Evolutionary conservation across 2,113 vertebrate species (phyloP).

Genomic region (Ameiurus melas): DNA sequence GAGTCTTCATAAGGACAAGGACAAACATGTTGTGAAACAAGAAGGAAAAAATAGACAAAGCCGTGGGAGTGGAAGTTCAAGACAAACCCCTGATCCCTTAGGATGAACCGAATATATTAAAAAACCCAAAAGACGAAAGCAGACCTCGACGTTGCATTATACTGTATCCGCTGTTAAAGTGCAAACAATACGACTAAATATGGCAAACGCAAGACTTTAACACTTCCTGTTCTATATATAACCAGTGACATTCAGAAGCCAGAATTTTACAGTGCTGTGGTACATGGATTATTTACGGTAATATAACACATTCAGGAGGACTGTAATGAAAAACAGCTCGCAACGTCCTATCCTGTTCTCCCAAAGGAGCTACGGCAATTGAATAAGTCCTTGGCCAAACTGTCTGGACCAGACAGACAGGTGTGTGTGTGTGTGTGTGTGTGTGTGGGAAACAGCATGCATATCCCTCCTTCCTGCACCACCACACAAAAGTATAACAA

Average conservation of each 20-base stretch:
- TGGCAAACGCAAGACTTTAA: not conserved
- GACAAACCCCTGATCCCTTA: not conserved
- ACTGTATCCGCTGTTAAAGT: not conserved
- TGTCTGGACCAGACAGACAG: constrained; percentile 33
- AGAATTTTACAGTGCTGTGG: not conserved
- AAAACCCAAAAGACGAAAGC: not conserved
- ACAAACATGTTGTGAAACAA: not conserved
- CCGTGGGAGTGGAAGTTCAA: not conserved
- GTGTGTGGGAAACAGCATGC: constrained; percentile 12
- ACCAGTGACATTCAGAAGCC: not conserved
- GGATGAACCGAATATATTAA: not conserved
- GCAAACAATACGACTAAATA: not conserved
- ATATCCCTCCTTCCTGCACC: constrained; percentile 21
- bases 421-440: constrained; percentile 27
- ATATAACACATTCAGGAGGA: not conserved
- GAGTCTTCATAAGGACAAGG: constrained; percentile 1
- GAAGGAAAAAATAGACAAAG: not conserved
- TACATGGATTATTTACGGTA: not conserved
- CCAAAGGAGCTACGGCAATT: constrained; percentile 32
- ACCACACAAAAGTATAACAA: constrained; percentile 38
- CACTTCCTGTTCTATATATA: not conserved
- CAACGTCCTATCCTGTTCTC: not conserved
- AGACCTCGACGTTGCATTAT: not conserved
- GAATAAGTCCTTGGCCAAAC: constrained; percentile 42
- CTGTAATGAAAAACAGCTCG: not conserved